These are phyloP conservation scores for Heliconius eleuchia DNA, from an alignment of 1,140 invertebrate genomes.

Conservation along the genomic window DNA sequence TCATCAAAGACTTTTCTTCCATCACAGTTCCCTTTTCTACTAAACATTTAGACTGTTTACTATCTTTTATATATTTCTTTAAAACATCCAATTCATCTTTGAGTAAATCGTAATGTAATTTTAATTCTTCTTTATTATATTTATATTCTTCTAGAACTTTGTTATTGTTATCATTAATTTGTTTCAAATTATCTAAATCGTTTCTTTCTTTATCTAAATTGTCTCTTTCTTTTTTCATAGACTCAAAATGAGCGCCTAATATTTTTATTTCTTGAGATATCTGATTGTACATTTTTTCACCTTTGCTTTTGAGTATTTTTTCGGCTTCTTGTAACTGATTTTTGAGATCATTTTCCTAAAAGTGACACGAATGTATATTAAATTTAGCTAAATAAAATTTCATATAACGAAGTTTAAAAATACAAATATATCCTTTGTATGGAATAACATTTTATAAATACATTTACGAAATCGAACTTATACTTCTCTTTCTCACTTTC, in stretches of 20 bases:
- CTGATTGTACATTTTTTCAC: slow-evolving; percentile 63
- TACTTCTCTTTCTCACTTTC: too few species aligned
- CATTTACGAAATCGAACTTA: too few species aligned
- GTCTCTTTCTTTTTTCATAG: slow-evolving; percentile 63
- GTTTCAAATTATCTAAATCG: slow-evolving; percentile 56
- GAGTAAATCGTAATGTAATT: slow-evolving; percentile 50
- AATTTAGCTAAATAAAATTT: too few species aligned
- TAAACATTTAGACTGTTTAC: slow-evolving; percentile 45
- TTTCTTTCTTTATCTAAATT: slow-evolving; percentile 51
- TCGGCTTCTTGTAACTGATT: slow-evolving; percentile 58
- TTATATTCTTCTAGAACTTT: slow-evolving; percentile 34
- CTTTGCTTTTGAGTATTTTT: slow-evolving; percentile 49
- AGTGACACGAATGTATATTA: too few species aligned
- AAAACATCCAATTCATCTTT: slow-evolving; percentile 55
- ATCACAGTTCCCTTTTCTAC: slow-evolving; percentile 53
- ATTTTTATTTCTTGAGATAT: slow-evolving; percentile 62
- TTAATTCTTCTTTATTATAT: slow-evolving; percentile 43
- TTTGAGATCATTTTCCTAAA: slow-evolving; percentile 65
- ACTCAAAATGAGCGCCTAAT: slow-evolving; percentile 53
- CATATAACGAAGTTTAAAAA: too few species aligned
- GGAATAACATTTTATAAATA: too few species aligned
- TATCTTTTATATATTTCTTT: slow-evolving; percentile 52
- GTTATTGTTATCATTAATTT: slow-evolving; percentile 30
- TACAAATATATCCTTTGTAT: too few species aligned
- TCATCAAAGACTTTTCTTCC: slow-evolving; percentile 48